phyloP scores from a whole-genome alignment of 1,140 invertebrate species.

The Atta colombica region DNA sequence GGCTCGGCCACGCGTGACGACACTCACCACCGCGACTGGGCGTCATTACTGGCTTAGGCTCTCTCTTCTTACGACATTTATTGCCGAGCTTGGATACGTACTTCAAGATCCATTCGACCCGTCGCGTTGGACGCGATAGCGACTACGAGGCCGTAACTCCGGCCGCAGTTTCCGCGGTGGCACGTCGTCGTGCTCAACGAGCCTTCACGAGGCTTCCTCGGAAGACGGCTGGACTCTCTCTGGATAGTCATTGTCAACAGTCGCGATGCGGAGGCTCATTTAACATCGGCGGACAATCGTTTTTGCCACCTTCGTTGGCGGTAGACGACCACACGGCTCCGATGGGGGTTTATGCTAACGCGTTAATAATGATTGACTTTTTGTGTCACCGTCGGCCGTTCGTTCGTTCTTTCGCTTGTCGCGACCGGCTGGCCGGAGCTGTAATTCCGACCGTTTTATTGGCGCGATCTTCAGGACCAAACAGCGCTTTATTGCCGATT shows the following conservation, averaged over 20 bases:
- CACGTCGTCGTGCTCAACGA: slow-evolving; percentile 73
- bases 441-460: slow-evolving; percentile 72
- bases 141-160: slow-evolving; percentile 67
- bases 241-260: slow-evolving; percentile 70
- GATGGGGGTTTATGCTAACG: slow-evolving; percentile 72
- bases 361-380: slow-evolving; percentile 77
- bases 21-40: slow-evolving; percentile 49
- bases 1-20: slow-evolving; percentile 58
- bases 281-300: slow-evolving; percentile 68
- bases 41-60: slow-evolving; percentile 48
- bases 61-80: slow-evolving; percentile 70
- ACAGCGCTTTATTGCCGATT: slow-evolving; percentile 74
- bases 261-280: slow-evolving; percentile 20
- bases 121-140: slow-evolving; percentile 41
- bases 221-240: slow-evolving; percentile 22
- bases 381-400: slow-evolving; percentile 53
- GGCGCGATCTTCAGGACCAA: slow-evolving; percentile 49
- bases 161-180: slow-evolving; percentile 71
- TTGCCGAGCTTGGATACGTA: slow-evolving; percentile 67
- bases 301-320: slow-evolving; percentile 66
- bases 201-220: slow-evolving; percentile 68
- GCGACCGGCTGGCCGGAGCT: slow-evolving; percentile 15
- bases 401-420: background rate
- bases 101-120: background rate
- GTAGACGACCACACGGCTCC: background rate